phyloP scores from a whole-genome alignment of 1,140 invertebrate genomes.

The Pseudomyrmex dendroicus region DNA sequence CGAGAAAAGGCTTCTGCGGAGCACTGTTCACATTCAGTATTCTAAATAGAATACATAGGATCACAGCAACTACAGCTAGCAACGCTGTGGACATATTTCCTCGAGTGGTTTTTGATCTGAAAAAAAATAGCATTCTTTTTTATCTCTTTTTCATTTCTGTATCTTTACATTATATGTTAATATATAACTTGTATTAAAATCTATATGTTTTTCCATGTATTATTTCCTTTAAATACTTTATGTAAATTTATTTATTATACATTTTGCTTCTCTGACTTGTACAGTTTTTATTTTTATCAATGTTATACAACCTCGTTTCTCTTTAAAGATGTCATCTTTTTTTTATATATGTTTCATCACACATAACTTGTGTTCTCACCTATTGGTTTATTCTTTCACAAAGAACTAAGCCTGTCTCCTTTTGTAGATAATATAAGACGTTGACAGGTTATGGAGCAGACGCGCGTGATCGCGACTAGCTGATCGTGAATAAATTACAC shows the following conservation, averaged over 20 bases:
- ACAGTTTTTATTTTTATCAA: too few species aligned
- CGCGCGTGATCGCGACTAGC: not conserved
- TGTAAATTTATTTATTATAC: too few species aligned
- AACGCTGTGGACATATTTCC: constrained; percentile 90
- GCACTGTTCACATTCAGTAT: constrained; percentile 93
- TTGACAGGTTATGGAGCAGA: not conserved
- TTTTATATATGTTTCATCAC: not conserved
- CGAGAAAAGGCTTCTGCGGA: constrained; percentile 90
- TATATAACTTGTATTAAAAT: too few species aligned
- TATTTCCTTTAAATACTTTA: too few species aligned
- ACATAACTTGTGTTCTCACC: not conserved
- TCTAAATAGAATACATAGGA: constrained; percentile 92
- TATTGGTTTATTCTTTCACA: not conserved
- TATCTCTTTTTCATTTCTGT: not conserved
- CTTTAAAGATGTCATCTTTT: too few species aligned
- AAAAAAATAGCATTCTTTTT: not conserved
- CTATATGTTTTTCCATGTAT: too few species aligned
- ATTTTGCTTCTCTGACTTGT: too few species aligned
- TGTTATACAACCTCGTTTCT: too few species aligned
- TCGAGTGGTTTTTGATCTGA: not conserved
- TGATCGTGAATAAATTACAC: not conserved
- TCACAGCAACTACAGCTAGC: constrained; percentile 90
- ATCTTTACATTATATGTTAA: too few species aligned
- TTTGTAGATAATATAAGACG: not conserved
- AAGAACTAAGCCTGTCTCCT: not conserved